Conservation (phyloP, 2,113 vertebrate species). For the Trogon surrucura region DNA sequence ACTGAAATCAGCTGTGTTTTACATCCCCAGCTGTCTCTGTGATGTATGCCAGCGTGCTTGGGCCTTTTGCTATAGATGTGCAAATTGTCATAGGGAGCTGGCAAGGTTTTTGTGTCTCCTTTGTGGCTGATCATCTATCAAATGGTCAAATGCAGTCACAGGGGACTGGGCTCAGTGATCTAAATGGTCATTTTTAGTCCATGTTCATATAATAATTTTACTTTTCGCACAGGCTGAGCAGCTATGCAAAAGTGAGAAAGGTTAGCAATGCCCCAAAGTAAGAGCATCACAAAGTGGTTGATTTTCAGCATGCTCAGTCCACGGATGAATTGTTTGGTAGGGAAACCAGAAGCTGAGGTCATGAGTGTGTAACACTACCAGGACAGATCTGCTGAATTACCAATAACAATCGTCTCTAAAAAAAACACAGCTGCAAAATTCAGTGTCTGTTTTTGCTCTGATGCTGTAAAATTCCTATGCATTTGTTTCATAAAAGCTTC, state of each 20-base stretch:
- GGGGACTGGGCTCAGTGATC: background rate
- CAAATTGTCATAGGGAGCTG: background rate
- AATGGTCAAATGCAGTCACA: background rate
- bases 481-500: background rate
- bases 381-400: background rate
- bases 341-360: background rate
- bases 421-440: background rate
- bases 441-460: background rate
- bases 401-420: background rate
- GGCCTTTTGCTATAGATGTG: background rate
- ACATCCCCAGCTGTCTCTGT: background rate
- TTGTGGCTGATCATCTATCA: background rate
- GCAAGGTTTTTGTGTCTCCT: background rate
- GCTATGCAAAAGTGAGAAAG: background rate
- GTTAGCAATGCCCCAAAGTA: background rate
- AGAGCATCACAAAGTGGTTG: background rate
- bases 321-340: background rate
- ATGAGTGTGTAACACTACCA: background rate
- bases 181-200: background rate
- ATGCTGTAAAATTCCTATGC: background rate
- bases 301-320: background rate
- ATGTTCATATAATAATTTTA: background rate
- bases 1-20: background rate
- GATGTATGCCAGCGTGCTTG: rapidly evolving
- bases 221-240: background rate